phyloP scores from a whole-genome alignment of 2,888 invertebrate genomes.

The Drosophila tripunctata region DNA sequence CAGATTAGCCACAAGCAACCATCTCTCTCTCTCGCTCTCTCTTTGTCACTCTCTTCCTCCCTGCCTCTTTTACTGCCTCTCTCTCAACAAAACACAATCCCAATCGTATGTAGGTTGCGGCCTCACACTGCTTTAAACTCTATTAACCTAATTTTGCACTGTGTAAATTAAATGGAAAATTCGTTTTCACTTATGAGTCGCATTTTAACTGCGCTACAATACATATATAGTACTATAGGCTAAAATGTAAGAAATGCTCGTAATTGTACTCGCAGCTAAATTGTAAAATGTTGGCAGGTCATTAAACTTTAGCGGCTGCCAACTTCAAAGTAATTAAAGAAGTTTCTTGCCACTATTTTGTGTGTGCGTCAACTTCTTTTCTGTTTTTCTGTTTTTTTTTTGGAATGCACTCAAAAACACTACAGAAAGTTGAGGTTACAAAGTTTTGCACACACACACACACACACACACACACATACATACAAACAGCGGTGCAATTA shows the following conservation, averaged over 20 bases:
- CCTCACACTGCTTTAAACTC: slow-evolving; percentile 70
- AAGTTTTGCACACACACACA: slow-evolving; percentile 1
- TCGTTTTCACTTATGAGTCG: slow-evolving; percentile 11
- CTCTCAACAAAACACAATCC: slow-evolving; percentile 1
- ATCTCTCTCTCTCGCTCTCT: background rate
- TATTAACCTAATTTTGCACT: slow-evolving; percentile 82
- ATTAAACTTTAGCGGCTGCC: slow-evolving; percentile 35
- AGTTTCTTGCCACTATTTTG: slow-evolving; percentile 38
- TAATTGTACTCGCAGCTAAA: slow-evolving; percentile 13
- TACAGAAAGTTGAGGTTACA: slow-evolving; percentile 17
- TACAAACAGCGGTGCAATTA: slow-evolving; percentile 42
- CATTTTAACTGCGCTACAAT: no score
- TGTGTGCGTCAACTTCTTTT: slow-evolving; percentile 24
- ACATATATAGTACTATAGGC: no score
- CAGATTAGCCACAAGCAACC: slow-evolving; percentile 53
- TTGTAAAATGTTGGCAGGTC: slow-evolving; percentile 15
- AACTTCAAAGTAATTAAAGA: slow-evolving; percentile 62
- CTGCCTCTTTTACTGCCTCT: background rate
- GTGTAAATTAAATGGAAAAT: slow-evolving; percentile 80
- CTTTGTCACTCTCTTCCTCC: background rate
- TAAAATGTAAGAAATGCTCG: background rate
- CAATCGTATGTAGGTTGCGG: slow-evolving; percentile 70
- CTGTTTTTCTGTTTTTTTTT: no score
- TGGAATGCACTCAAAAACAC: slow-evolving; percentile 35
- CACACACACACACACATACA: background rate